Percentiles rank a stretch among this genome's conserved stretches.
These are phyloP conservation scores for Lepus americanus DNA, from an alignment of 2,113 vertebrate species.

Conservation along the genomic window DNA sequence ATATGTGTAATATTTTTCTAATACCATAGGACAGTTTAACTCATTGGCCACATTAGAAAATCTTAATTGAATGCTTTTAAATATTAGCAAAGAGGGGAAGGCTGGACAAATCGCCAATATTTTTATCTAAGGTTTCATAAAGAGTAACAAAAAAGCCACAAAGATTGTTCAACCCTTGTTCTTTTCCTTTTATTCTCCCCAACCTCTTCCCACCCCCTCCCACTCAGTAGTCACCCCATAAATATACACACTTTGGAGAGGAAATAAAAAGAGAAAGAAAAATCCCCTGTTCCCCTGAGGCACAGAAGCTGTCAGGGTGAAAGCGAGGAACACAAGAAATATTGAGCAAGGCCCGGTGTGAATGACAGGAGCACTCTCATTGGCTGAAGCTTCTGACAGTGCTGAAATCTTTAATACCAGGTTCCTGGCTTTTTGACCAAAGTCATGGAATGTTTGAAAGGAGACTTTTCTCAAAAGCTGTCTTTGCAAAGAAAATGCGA, in stretches of 20 bases:
- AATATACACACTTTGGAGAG: constrained; percentile 84
- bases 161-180: constrained; percentile 76
- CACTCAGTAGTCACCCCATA: constrained; percentile 73
- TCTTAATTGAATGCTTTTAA: constrained; percentile 90
- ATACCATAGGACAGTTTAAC: constrained; percentile 87
- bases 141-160: constrained; percentile 74
- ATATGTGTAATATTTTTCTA: constrained; percentile 91
- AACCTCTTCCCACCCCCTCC: background rate
- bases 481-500: constrained; percentile 80
- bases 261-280: constrained; percentile 82
- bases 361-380: constrained; percentile 88
- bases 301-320: constrained; percentile 87
- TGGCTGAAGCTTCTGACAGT: constrained; percentile 87
- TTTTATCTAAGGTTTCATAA: constrained; percentile 85
- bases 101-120: constrained; percentile 86
- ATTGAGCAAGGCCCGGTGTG: constrained; percentile 85
- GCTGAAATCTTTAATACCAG: constrained; percentile 86
- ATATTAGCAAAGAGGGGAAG: constrained; percentile 84
- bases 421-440: constrained; percentile 84
- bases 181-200: constrained; percentile 62
- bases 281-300: constrained; percentile 85
- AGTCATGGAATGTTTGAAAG: constrained; percentile 85
- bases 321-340: constrained; percentile 87
- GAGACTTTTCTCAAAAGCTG: constrained; percentile 80
- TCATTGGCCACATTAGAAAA: constrained; percentile 88